Base-by-base conservation (phyloP, 2,888 invertebrate genomes). In the Suillia variegata region DNA sequence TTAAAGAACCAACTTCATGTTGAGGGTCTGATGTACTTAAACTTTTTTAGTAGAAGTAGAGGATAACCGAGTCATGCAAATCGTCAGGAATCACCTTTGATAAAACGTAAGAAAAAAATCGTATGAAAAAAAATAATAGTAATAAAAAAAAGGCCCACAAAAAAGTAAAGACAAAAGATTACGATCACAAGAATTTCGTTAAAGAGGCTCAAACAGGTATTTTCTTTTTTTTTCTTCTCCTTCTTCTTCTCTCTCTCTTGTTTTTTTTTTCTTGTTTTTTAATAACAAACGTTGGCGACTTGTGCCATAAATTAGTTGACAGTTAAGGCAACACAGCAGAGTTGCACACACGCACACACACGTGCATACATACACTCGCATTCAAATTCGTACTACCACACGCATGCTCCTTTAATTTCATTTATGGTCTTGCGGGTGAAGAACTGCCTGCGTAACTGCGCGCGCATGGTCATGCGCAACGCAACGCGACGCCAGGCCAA, bases 291-390 rank as follows among this genome's bases (percentile, higher is more conserved):
- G 76, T 75, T 73, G 74, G 69, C 75, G 70, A 74, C 77, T 75
- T 77, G 76, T 72, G 78, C 77, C 77, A 78, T 78, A 78, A 78
- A 78, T 78, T 78, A 78, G 78, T 78, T 76, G 67, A 69, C 69
- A 68, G 63, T 66, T 67, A 45, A 56, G 48, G 38, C 15, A 3
- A 38, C 31, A 50, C 50, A 50, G 12, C n/a, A n/a, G n/a, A n/a
- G n/a, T n/a, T n/a, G n/a, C n/a, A 26, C 31, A 50, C 17, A 50
- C 50, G 17, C 31, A 21, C 17, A 24, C 45, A 45, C 45, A 45
- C 10, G 31, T 20, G 21, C 17, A 52, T 15, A 24, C 22, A 2
- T 20, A 33, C 2, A 15, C 34, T 38, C 34, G 38, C 38, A 34
- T 6, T 2, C 13, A 38, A n/a, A 8, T 38, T 4, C n/a, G 15